phyloP scores from a whole-genome alignment of 92 coral and sea anemone species.

The Scolanthus callimorphus region DNA sequence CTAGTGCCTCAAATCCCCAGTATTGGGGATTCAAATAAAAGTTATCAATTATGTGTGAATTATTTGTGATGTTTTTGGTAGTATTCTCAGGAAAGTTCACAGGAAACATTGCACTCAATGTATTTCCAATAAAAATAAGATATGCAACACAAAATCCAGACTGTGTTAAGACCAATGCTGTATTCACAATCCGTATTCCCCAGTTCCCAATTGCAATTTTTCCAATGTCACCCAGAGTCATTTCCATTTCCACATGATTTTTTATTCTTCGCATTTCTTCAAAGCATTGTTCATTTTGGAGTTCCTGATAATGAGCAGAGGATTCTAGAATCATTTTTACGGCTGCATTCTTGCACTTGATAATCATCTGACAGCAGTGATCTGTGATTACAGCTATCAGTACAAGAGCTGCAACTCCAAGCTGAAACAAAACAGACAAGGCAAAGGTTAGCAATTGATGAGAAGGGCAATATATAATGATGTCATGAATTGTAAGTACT shows the following conservation, averaged over 20 bases:
- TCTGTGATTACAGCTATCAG: constrained; percentile 82
- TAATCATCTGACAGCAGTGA: constrained; percentile 90
- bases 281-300: constrained; percentile 54
- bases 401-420: constrained; percentile 71
- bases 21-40: neutral
- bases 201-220: constrained; percentile 80
- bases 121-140: constrained; percentile 94
- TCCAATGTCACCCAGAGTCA: constrained; percentile 93
- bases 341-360: constrained; percentile 92
- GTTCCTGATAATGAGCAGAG: constrained; percentile 62
- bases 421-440: constrained; percentile 42
- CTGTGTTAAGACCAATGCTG: constrained; percentile 84
- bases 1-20: neutral
- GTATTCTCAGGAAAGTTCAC: constrained; percentile 5
- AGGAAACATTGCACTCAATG: constrained; percentile 86
- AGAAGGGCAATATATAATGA: too few species aligned
- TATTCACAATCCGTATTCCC: constrained; percentile 83
- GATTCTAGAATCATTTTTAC: constrained; percentile 80
- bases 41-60: neutral
- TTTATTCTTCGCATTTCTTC: constrained; percentile 60
- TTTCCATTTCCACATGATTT: constrained; percentile 66
- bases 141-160: constrained; percentile 90
- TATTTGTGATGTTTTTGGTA: constrained; percentile 1
- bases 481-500: too few species aligned
- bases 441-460: too few species aligned